Evolutionary conservation across 2,797 vertebrate genomes (phyloP).

Genomic region (Toxotes lorentzi): DNA sequence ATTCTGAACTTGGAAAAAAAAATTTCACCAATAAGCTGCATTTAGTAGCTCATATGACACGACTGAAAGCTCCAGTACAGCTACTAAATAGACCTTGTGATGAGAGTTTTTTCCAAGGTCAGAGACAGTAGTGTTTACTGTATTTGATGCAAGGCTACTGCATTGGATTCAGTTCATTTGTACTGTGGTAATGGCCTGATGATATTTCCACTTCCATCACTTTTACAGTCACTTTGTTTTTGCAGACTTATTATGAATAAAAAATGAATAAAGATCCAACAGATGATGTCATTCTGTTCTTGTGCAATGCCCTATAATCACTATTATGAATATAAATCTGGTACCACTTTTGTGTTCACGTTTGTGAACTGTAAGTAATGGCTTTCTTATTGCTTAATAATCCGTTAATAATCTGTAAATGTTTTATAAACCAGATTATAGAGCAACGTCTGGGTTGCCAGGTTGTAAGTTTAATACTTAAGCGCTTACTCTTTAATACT

Average conservation of each 20-base stretch:
- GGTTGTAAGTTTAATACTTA: neutral
- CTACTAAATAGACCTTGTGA: neutral
- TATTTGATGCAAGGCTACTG: neutral
- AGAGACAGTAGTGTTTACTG: neutral
- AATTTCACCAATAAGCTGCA: neutral
- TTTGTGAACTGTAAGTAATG: neutral
- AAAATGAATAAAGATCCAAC: slow-evolving; percentile 27
- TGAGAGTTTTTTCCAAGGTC: neutral
- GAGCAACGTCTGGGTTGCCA: neutral
- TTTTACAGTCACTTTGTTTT: neutral
- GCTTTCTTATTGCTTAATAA: neutral
- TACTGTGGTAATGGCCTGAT: neutral
- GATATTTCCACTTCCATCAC: slow-evolving; percentile 3
- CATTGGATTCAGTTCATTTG: neutral
- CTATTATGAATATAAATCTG: neutral
- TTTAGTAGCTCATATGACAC: neutral
- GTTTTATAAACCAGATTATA: neutral
- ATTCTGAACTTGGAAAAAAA: neutral
- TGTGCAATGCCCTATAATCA: neutral
- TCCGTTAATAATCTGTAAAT: neutral
- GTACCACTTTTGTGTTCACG: no score
- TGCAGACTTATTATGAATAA: slow-evolving; percentile 27
- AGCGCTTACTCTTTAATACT: neutral
- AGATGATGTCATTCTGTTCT: neutral
- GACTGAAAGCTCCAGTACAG: neutral